A percentile compares a stretch with the other conserved stretches of the same genome.
Evolutionary conservation across 2,797 vertebrate species (phyloP).

Genomic region (Cheirogaleus major): DNA sequence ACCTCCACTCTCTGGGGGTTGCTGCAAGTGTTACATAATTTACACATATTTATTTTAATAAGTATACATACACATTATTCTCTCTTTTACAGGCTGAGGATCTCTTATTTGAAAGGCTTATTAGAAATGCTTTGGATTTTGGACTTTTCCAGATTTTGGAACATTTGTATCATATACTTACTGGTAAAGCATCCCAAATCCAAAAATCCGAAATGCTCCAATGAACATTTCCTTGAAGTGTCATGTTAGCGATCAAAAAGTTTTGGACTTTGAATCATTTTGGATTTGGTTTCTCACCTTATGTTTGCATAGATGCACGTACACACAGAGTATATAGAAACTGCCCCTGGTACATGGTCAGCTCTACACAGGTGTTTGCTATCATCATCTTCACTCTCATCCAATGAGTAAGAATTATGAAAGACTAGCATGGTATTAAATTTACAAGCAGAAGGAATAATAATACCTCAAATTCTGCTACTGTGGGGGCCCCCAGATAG

Average conservation of each 20-base stretch:
- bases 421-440: neutral
- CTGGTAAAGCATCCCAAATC: neutral
- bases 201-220: neutral
- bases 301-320: neutral
- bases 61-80: neutral
- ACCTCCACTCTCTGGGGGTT: neutral
- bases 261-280: neutral
- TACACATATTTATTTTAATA: neutral
- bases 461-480: neutral
- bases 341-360: neutral
- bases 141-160: neutral
- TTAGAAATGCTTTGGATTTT: neutral
- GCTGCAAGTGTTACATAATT: neutral
- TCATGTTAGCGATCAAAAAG: neutral
- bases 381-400: neutral
- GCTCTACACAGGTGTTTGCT: neutral
- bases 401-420: neutral
- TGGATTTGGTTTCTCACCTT: neutral
- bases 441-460: neutral
- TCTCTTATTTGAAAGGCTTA: neutral
- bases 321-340: neutral
- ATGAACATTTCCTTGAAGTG: neutral
- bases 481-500: neutral
- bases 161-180: neutral
- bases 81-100: neutral